These are phyloP conservation scores for Anguilla megastoma DNA, from an alignment of 2,797 vertebrate genomes.

Conservation along the genomic window DNA sequence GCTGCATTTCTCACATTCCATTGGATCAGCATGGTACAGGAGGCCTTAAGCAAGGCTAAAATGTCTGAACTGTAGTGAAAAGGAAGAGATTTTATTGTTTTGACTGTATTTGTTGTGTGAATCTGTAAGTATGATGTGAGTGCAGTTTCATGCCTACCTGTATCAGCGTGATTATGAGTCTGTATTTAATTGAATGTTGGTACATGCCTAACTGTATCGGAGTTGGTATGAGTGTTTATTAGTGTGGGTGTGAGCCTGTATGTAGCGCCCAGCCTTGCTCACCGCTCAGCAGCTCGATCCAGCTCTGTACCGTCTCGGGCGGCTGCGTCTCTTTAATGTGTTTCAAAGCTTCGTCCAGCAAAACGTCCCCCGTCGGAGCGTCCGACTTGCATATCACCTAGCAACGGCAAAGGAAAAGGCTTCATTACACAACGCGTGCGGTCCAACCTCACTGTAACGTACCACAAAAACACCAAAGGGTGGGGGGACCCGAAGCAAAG, in stretches of 20 bases:
- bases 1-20: neutral
- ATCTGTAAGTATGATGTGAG: too few relatives aligned
- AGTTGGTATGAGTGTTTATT: neutral
- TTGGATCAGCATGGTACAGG: neutral
- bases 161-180: neutral
- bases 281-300: slow-evolving; percentile 97
- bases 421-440: neutral
- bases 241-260: neutral
- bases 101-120: too few relatives aligned
- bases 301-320: slow-evolving; percentile 95
- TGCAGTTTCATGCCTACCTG: neutral
- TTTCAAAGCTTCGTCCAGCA: slow-evolving; percentile 94
- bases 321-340: slow-evolving; percentile 96
- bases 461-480: neutral
- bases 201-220: neutral
- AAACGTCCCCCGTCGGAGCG: slow-evolving; percentile 91
- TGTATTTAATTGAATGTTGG: neutral
- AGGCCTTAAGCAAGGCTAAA: neutral
- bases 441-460: neutral
- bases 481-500: neutral
- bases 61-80: neutral
- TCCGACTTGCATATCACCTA: slow-evolving; percentile 97
- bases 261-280: slow-evolving; percentile 57
- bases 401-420: neutral
- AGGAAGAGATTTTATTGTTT: too few relatives aligned